A percentile compares a stretch with the other conserved stretches of the same genome.
Conservation (phyloP, 2,888 invertebrate species). For the Drosophila borealis region DNA sequence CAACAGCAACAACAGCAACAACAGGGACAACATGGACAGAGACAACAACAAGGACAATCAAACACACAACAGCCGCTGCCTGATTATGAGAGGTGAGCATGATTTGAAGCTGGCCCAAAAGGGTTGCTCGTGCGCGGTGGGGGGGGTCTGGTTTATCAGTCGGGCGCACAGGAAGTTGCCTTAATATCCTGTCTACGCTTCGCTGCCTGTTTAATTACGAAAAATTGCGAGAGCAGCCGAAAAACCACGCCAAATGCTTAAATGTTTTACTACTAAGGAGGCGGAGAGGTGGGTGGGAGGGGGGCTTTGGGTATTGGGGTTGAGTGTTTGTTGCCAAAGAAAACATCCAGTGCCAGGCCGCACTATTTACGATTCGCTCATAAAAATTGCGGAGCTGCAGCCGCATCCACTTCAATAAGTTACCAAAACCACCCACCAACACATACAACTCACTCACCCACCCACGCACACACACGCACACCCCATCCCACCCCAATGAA, state of each 20-base stretch:
- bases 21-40: conserved; percentile 24
- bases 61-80: conserved; percentile 82
- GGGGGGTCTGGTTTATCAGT: conserved; percentile 61
- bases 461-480: neutral
- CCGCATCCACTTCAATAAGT: conserved; percentile 52
- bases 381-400: conserved; percentile 65
- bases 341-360: conserved; percentile 30
- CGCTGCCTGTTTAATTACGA: conserved; percentile 77
- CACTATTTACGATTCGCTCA: conserved; percentile 67
- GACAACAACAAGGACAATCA: conserved; percentile 60
- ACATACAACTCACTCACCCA: conserved; percentile 6
- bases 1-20: conserved; percentile 55
- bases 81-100: conserved; percentile 85
- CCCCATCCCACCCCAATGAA: conserved; percentile 11
- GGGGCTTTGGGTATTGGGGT: neutral
- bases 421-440: conserved; percentile 19
- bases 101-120: conserved; percentile 42
- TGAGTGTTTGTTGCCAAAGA: conserved; percentile 10
- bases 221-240: conserved; percentile 60
- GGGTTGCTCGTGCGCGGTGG: conserved; percentile 35
- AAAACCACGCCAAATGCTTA: conserved; percentile 54
- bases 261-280: conserved; percentile 47
- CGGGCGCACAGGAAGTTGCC: conserved; percentile 65
- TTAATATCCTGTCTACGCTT: conserved; percentile 79
- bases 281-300: neutral